These are phyloP conservation scores for Lepidocyrtoides sp. DNA, from an alignment of 2,888 invertebrate genomes.

Conservation along the genomic window DNA sequence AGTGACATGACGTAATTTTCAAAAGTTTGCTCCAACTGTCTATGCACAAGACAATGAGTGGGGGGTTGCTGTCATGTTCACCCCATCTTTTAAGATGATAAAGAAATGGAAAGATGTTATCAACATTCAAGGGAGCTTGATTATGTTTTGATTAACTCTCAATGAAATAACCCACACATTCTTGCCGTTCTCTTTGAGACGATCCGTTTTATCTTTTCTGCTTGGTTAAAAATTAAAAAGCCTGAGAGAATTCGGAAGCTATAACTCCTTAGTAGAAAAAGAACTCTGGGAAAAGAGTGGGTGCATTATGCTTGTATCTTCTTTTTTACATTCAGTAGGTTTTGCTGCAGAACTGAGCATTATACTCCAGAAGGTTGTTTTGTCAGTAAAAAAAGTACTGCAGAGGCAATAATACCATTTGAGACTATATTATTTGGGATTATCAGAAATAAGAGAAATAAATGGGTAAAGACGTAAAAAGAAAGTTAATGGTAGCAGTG, in stretches of 20 bases:
- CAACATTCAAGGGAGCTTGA: conserved; percentile 43
- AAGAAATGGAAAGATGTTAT: conserved; percentile 58
- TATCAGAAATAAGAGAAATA: not conserved
- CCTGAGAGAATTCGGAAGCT: not conserved
- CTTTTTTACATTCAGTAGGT: too few species aligned
- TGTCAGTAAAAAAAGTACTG: too few species aligned
- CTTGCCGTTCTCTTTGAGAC: not conserved
- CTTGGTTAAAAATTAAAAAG: not conserved
- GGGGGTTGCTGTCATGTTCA: not conserved
- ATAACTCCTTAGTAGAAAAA: not conserved
- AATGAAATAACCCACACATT: conserved; percentile 62
- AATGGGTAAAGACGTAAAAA: not conserved
- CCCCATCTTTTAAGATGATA: not conserved
- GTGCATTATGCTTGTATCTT: too few species aligned
- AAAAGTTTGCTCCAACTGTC: not conserved
- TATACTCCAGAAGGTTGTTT: too few species aligned
- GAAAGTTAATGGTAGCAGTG: conserved; percentile 1
- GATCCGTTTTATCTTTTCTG: not conserved
- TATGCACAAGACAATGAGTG: not conserved
- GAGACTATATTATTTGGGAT: not conserved
- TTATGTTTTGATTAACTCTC: conserved; percentile 70
- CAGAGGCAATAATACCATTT: not conserved
- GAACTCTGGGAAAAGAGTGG: not conserved
- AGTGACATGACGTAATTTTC: conserved; percentile 33
- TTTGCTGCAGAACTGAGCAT: not conserved